A percentile compares a stretch with the other conserved stretches of the same genome.
Evolutionary conservation across 2,113 vertebrate genomes (phyloP).

Genomic region (Garra rufa): DNA sequence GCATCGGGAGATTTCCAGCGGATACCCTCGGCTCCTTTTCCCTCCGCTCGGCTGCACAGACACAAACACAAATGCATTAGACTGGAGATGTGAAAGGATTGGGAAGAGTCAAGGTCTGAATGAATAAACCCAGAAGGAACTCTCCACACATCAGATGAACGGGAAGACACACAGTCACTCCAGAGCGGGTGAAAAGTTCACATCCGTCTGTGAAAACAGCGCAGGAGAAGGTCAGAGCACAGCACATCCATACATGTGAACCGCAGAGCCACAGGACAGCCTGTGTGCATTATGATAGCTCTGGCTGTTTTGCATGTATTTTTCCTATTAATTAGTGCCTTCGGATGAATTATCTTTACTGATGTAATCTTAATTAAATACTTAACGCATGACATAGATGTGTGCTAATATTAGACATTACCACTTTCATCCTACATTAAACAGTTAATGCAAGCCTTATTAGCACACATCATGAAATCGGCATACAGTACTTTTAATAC

Average conservation of each 20-base stretch:
- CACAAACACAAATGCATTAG: conserved; percentile 29
- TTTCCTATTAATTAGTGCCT: neutral
- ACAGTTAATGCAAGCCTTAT: neutral
- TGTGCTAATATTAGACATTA: conserved; percentile 1
- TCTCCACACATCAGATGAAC: neutral
- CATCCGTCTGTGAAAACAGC: neutral
- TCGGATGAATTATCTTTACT: neutral
- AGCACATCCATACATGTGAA: neutral
- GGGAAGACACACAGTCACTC: neutral
- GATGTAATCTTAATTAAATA: conserved; percentile 28
- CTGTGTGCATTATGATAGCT: neutral
- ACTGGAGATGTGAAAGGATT: conserved; percentile 10
- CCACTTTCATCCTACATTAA: neutral
- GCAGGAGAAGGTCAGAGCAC: neutral
- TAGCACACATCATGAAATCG: neutral
- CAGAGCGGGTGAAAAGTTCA: conserved; percentile 47
- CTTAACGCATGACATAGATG: neutral
- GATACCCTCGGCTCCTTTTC: neutral
- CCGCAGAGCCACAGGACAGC: neutral
- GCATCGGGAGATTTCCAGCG: neutral
- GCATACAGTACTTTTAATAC: neutral
- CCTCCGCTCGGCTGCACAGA: neutral
- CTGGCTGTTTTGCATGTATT: neutral
- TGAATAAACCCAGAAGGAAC: conserved; percentile 24
- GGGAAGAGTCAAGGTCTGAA: neutral